These are phyloP conservation scores for Brachypalpus laphriformis DNA, from an alignment of 2,888 invertebrate genomes.

Conservation along the genomic window DNA sequence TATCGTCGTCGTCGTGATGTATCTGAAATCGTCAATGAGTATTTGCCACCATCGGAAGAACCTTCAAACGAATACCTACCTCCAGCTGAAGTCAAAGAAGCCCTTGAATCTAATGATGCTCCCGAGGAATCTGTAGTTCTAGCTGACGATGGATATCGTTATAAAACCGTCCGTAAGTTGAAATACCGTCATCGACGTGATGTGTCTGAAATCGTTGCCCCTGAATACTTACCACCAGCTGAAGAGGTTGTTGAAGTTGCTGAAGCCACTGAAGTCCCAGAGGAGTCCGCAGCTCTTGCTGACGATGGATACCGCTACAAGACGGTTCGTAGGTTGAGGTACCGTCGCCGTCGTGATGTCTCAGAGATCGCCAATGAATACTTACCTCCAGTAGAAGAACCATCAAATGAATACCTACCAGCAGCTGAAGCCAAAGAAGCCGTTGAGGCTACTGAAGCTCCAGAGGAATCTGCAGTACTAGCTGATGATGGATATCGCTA, in stretches of 20 bases:
- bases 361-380: slow-evolving; percentile 21
- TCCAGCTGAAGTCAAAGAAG: slow-evolving; percentile 12
- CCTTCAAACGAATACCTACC: slow-evolving; percentile 18
- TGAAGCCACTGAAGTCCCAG: slow-evolving; percentile 1
- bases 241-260: slow-evolving; percentile 6
- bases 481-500: slow-evolving; percentile 75
- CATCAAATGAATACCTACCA: slow-evolving; percentile 33
- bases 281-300: slow-evolving; percentile 19
- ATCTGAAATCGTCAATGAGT: slow-evolving; percentile 66
- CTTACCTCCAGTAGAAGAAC: slow-evolving; percentile 17
- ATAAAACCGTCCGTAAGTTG: slow-evolving; percentile 37
- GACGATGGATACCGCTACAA: slow-evolving; percentile 73
- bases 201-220: background rate
- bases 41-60: slow-evolving; percentile 75
- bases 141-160: slow-evolving; percentile 59
- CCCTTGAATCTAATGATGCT: background rate
- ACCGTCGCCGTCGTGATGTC: slow-evolving; percentile 45
- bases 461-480: slow-evolving; percentile 71
- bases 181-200: slow-evolving; percentile 26
- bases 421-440: slow-evolving; percentile 20
- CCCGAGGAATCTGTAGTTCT: slow-evolving; percentile 60
- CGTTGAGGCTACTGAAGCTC: slow-evolving; percentile 1
- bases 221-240: slow-evolving; percentile 77
- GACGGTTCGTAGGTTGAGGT: slow-evolving; percentile 40
- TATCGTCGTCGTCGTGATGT: slow-evolving; percentile 19